phyloP scores from a whole-genome alignment of 1,140 invertebrate species.

The Tenebrio molitor region DNA sequence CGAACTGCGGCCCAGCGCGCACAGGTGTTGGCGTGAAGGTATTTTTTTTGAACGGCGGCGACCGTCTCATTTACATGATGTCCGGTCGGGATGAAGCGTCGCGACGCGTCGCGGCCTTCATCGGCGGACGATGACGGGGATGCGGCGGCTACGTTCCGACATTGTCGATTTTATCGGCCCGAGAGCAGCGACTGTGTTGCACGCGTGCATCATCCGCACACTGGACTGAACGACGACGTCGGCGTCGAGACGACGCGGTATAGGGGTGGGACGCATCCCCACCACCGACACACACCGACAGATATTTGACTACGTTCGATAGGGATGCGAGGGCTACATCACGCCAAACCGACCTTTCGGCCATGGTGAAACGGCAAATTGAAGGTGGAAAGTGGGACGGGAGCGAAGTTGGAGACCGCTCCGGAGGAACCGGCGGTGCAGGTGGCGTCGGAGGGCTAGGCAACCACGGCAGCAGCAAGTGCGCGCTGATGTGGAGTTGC shows the following conservation, averaged over 20 bases:
- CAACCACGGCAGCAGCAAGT: too few species aligned
- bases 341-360: too few species aligned
- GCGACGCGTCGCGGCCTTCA: slow-evolving; percentile 3
- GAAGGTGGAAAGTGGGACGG: too few species aligned
- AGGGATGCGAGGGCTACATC: slow-evolving; percentile 30
- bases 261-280: slow-evolving; percentile 47
- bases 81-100: slow-evolving; percentile 2
- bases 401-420: too few species aligned
- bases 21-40: too few species aligned
- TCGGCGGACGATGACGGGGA: neutral
- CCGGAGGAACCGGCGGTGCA: too few species aligned
- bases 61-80: neutral
- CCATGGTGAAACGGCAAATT: too few species aligned
- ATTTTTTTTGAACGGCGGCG: too few species aligned
- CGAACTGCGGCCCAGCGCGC: too few species aligned
- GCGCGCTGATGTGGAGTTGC: too few species aligned
- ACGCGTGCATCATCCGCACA: slow-evolving; percentile 48
- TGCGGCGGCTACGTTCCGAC: slow-evolving; percentile 5
- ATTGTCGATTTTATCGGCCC: slow-evolving; percentile 30
- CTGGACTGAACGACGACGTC: slow-evolving; percentile 53
- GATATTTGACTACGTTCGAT: slow-evolving; percentile 45
- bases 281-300: slow-evolving; percentile 9
- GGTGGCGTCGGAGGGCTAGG: too few species aligned
- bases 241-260: slow-evolving; percentile 55
- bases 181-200: slow-evolving; percentile 1